Evolutionary conservation across 2,888 invertebrate genomes (phyloP).

Genomic region (Tubulanus polymorphus): DNA sequence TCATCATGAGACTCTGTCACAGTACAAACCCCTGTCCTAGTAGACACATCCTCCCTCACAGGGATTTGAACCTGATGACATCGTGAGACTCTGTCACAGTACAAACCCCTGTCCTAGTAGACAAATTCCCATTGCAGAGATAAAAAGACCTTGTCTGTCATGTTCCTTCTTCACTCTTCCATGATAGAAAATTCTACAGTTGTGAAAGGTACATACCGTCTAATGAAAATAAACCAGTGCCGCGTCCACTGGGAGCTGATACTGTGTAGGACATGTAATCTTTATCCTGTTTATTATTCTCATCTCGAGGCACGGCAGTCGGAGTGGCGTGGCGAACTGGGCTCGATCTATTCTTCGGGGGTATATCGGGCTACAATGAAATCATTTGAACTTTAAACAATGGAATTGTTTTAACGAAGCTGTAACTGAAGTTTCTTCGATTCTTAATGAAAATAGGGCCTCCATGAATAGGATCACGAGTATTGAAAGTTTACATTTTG

Average conservation of each 20-base stretch:
- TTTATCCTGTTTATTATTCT: constrained; percentile 23
- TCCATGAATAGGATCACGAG: background rate
- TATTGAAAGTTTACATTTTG: background rate
- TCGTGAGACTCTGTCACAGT: background rate
- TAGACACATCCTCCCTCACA: background rate
- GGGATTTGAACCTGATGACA: too few species aligned
- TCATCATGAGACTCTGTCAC: background rate
- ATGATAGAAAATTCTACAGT: too few species aligned
- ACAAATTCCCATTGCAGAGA: background rate
- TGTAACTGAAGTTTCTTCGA: too few species aligned
- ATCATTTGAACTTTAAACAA: constrained; percentile 11
- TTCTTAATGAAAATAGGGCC: too few species aligned
- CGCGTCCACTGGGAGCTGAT: constrained; percentile 44
- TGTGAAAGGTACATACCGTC: constrained; percentile 34
- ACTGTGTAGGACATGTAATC: constrained; percentile 46
- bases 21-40: background rate
- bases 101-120: too few species aligned
- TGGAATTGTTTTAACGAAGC: too few species aligned
- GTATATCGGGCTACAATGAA: constrained; percentile 36
- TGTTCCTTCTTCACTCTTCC: too few species aligned
- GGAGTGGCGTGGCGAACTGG: constrained; percentile 14
- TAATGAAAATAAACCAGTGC: constrained; percentile 37
- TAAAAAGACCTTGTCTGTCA: constrained; percentile 3
- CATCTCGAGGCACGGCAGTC: constrained; percentile 15
- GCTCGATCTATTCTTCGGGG: constrained; percentile 10